Conservation (phyloP, 2,797 vertebrate genomes). For the Adelosebastes latens region DNA sequence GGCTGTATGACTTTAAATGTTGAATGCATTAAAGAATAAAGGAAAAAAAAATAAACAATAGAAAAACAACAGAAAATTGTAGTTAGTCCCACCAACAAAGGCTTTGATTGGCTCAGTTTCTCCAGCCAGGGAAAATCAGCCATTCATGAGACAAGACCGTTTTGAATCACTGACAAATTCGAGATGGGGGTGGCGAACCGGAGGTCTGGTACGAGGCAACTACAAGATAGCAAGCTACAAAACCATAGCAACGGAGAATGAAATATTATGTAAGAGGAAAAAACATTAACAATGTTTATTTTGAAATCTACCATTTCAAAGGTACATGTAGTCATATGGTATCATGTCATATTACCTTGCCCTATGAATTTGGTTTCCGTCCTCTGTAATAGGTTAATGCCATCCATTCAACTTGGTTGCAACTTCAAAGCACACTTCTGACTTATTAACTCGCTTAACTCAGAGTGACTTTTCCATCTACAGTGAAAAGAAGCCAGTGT, state of each 20-base stretch:
- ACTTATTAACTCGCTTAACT: background rate
- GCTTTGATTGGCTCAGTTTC: too few relatives aligned
- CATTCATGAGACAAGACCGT: too few relatives aligned
- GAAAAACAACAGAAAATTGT: background rate
- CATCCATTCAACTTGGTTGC: background rate
- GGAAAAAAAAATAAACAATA: background rate
- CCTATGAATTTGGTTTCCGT: background rate
- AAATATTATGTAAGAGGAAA: background rate
- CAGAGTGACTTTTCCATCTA: background rate
- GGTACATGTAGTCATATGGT: background rate
- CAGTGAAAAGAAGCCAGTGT: conserved; percentile 3
- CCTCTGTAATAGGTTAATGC: background rate
- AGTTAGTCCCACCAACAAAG: too few relatives aligned
- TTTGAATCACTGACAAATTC: too few relatives aligned
- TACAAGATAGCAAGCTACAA: background rate
- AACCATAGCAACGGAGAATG: background rate
- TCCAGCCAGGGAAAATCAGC: too few relatives aligned
- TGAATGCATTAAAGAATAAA: background rate
- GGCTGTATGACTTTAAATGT: background rate
- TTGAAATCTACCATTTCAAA: background rate
- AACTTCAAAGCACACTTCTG: background rate
- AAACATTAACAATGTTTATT: too few relatives aligned
- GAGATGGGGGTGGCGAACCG: too few relatives aligned
- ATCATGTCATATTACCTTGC: background rate
- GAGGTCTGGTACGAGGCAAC: too few relatives aligned